phyloP scores from a whole-genome alignment of 2,888 invertebrate species.

The Mythimna ferrago region DNA sequence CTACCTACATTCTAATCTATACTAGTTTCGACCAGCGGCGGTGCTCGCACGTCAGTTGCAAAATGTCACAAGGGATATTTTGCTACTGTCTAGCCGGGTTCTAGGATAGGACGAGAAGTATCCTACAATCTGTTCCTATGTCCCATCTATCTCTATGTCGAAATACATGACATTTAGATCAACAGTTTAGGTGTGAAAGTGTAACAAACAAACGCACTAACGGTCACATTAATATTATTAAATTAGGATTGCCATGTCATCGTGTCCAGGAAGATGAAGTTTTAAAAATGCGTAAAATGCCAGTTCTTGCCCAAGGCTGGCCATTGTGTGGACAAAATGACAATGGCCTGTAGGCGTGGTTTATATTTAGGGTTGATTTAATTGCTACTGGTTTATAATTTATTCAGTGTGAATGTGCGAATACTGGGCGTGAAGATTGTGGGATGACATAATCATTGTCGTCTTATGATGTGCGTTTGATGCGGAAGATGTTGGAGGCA shows the following conservation, averaged over 20 bases:
- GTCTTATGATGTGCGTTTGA: conserved; percentile 8
- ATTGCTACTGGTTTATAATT: conserved; percentile 51
- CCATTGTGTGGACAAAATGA: conserved; percentile 37
- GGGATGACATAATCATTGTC: conserved; percentile 40
- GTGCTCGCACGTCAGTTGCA: too few relatives aligned
- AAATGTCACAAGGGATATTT: too few relatives aligned
- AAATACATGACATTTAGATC: too few relatives aligned
- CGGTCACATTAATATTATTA: too few relatives aligned
- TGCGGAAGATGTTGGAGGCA: background rate
- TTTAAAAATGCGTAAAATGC: conserved; percentile 43
- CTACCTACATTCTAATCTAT: conserved; percentile 9
- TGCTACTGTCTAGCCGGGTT: too few relatives aligned
- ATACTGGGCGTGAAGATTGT: conserved; percentile 29
- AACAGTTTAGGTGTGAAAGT: too few relatives aligned
- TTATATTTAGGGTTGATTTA: conserved; percentile 38
- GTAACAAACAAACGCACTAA: too few relatives aligned
- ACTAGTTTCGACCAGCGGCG: background rate
- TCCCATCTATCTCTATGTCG: too few relatives aligned
- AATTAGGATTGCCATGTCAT: conserved; percentile 62
- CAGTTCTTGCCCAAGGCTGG: conserved; percentile 56
- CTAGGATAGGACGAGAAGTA: too few relatives aligned
- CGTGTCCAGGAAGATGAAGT: conserved; percentile 68
- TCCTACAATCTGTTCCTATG: too few relatives aligned
- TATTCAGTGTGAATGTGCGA: conserved; percentile 56
- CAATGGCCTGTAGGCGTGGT: conserved; percentile 51